These are phyloP conservation scores for Chiloscyllium plagiosum DNA, from an alignment of 2,113 vertebrate species.

Conservation along the genomic window DNA sequence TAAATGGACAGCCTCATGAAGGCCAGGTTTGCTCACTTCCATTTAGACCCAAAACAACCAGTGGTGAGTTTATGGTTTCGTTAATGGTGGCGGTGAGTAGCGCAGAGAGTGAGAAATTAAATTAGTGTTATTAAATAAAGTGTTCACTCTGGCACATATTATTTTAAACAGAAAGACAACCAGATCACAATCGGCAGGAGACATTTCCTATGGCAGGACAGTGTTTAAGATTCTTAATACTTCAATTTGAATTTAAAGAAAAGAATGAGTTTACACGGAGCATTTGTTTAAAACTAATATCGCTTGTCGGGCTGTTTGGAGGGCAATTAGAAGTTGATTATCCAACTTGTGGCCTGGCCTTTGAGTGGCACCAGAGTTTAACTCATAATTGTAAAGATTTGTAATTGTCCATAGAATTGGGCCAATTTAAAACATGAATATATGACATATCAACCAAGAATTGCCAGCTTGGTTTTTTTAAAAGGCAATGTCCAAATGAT, in stretches of 20 bases:
- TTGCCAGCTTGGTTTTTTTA: background rate
- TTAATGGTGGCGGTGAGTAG: background rate
- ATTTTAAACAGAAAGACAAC: background rate
- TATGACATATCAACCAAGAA: background rate
- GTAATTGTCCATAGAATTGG: background rate
- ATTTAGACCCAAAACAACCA: background rate
- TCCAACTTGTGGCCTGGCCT: background rate
- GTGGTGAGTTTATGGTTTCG: background rate
- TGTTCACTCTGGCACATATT: background rate
- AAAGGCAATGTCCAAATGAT: slow-evolving; percentile 19
- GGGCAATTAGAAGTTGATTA: background rate
- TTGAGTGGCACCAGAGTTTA: slow-evolving; percentile 2
- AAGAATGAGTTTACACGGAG: slow-evolving; percentile 12
- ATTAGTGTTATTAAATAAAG: background rate
- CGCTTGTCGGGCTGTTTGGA: background rate
- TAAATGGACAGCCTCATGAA: background rate
- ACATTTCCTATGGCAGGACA: background rate
- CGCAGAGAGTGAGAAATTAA: background rate
- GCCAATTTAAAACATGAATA: background rate
- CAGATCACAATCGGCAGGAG: background rate
- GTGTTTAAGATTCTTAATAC: slow-evolving; percentile 2
- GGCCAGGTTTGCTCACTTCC: background rate
- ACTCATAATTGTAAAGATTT: slow-evolving; percentile 1
- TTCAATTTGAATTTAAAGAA: background rate
- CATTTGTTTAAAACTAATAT: background rate